Base-by-base conservation (phyloP, 2,888 invertebrate genomes). In the Empis livida region DNA sequence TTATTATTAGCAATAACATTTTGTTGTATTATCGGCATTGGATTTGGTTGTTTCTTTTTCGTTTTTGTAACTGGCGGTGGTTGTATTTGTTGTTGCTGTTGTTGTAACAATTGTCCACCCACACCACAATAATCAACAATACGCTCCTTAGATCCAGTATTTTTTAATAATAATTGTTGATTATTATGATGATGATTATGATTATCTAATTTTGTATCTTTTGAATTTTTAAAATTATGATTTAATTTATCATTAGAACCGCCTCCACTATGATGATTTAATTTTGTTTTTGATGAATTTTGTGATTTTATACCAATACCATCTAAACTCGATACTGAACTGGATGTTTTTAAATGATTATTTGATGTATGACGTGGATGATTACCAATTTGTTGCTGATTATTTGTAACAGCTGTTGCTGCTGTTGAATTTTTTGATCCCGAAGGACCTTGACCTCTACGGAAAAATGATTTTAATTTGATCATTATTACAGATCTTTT, bases 401-500 rank as follows among this genome's bases (percentile, higher is more conserved):
- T 54, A 54, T 50, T 53, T 38, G 35, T 45, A 31, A 16, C 47
- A 10, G 32, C 17, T 44, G 44, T 11, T 42, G 41, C 16, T 37
- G 44, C 10, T 44, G 20, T 17, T 44, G 50, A 49, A 39, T 47
- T 52, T 49, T 58, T 58, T 17, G 64, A 66, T 57, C 64, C 63
- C 50, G 70, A 67, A 53, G 63, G 74, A 62, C 75, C 76, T 67
- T 83, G 84, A 63, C 86, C 85, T 82, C 88, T 87, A 75, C 88
- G 88, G 76, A 89, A 89, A 70, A 89, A 80, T 64, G 88, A 87
- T 79, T 88, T 88, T 73, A 89, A 81, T 78, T 88, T 89, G 80
- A 88, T 88, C 87, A 87, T 88, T 73, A 78, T 83, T 40, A n/a
- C n/a, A 35, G n/a, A 13, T 20, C 4, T n/a, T 17, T 16, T 40